A percentile compares a stretch with the other conserved stretches of the same genome.
Conservation (phyloP, 2,113 vertebrate species). For the Amazona guildingii region DNA sequence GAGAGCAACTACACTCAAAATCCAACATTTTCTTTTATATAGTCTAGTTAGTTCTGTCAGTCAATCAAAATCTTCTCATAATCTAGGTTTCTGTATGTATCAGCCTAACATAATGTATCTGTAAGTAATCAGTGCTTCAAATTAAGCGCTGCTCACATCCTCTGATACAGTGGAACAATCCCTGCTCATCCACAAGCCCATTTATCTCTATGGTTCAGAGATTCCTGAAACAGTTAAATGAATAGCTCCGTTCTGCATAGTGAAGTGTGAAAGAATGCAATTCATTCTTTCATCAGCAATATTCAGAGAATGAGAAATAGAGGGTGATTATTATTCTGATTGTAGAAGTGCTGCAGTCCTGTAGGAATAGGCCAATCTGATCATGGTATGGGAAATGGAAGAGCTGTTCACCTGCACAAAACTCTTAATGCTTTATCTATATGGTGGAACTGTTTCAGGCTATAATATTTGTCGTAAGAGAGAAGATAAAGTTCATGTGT, state of each 20-base stretch:
- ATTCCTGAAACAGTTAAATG: not conserved
- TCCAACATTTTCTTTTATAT: not conserved
- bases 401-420: conserved; percentile 6
- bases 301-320: conserved; percentile 27
- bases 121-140: not conserved
- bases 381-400: not conserved
- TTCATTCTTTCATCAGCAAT: conserved; percentile 6
- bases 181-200: not conserved
- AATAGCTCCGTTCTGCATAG: accelerated
- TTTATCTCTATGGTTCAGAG: not conserved
- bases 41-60: accelerated
- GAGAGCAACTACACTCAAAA: not conserved
- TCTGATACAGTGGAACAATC: not conserved
- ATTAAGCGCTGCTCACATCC: not conserved
- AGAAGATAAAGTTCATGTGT: not conserved
- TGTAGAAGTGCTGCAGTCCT: not conserved
- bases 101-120: not conserved
- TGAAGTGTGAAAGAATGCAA: not conserved
- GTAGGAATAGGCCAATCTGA: conserved; percentile 2
- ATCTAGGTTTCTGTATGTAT: not conserved
- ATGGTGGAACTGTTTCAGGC: not conserved
- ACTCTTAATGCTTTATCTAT: not conserved
- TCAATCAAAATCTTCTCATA: not conserved
- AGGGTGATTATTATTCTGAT: conserved; percentile 4
- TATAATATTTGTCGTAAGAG: not conserved